Evolutionary conservation across 2,797 vertebrate genomes (phyloP).

Genomic region (Uromys caudimaculatus): DNA sequence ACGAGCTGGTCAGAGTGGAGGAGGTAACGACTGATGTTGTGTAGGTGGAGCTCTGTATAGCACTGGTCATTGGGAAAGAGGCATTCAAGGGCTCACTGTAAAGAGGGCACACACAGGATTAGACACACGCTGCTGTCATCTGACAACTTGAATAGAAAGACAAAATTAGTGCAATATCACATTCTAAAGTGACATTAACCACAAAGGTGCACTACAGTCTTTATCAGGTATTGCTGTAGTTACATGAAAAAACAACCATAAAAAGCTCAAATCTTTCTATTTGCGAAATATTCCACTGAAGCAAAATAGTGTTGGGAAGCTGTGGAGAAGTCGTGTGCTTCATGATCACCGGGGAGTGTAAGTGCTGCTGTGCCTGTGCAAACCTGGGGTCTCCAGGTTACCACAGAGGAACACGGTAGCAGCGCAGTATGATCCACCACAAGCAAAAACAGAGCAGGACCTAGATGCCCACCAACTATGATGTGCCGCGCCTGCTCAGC

Average conservation of each 20-base stretch:
- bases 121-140: slow-evolving; percentile 52
- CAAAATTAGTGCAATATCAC: not conserved
- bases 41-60: slow-evolving; percentile 93
- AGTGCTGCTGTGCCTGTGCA: not conserved
- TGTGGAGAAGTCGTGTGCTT: not conserved
- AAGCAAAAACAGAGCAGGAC: not conserved
- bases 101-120: slow-evolving; percentile 80
- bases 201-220: not conserved
- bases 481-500: not conserved
- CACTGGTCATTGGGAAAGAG: slow-evolving; percentile 92
- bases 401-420: not conserved
- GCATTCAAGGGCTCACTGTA: slow-evolving; percentile 94
- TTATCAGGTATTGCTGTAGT: not conserved
- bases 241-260: not conserved
- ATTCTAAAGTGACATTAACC: not conserved
- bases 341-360: not conserved
- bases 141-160: slow-evolving; percentile 26
- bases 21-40: slow-evolving; percentile 91
- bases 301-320: not conserved
- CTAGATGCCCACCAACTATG: not conserved
- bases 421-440: not conserved
- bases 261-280: slow-evolving; percentile 34
- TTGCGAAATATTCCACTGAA: slow-evolving; percentile 32
- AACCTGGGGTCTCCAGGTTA: not conserved
- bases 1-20: slow-evolving; percentile 90